Percentiles rank a stretch among this genome's conserved stretches.
Evolutionary conservation across 2,113 vertebrate species (phyloP).

Genomic region (Zosterops japonicus): DNA sequence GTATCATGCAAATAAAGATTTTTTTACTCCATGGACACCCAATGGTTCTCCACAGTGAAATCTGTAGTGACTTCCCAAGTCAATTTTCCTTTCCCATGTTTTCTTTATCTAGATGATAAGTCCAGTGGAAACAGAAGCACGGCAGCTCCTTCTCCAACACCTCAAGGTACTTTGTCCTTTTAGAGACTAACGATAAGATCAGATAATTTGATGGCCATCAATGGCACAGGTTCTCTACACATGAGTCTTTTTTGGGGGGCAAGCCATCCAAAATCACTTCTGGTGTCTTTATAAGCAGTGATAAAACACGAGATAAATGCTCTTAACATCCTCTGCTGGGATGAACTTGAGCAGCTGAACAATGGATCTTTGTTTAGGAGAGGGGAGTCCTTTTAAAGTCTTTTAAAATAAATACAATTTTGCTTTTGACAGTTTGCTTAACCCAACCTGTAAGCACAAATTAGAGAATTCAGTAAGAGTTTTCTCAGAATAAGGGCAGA

Average conservation of each 20-base stretch:
- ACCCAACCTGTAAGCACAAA: neutral
- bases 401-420: neutral
- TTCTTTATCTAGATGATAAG: neutral
- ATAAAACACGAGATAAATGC: neutral
- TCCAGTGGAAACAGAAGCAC: neutral
- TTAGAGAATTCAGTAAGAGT: neutral
- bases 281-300: neutral
- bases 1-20: neutral
- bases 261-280: neutral
- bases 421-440: neutral
- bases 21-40: neutral
- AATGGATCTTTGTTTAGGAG: neutral
- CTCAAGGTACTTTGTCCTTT: slow-evolving; percentile 28
- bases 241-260: neutral
- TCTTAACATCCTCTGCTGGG: neutral
- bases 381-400: neutral
- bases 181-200: neutral
- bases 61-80: neutral
- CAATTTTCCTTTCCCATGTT: neutral
- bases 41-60: neutral
- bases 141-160: neutral
- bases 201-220: neutral
- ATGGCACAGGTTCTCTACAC: neutral
- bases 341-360: neutral
- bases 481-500: neutral